Evolutionary conservation across 1,140 invertebrate species (phyloP).

Genomic region (Diachasma alloeum): DNA sequence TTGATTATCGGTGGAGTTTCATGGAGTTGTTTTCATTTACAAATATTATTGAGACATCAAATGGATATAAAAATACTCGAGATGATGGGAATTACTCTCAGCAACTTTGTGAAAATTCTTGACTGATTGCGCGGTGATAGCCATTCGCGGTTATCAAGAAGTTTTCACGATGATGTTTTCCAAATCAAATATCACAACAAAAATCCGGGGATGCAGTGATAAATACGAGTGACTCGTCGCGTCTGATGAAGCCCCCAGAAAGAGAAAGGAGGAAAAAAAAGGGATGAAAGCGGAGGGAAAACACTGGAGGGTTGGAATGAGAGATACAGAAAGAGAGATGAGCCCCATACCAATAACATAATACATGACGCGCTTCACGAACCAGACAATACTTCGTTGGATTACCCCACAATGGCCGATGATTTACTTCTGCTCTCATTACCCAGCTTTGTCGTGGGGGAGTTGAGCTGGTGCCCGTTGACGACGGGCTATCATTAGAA

Average conservation of each 20-base stretch:
- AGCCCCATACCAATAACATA: conserved; percentile 49
- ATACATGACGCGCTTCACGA: conserved; percentile 51
- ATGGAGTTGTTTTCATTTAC: not conserved
- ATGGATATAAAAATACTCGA: not conserved
- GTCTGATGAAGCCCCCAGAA: not conserved
- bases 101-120: not conserved
- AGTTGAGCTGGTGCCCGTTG: conserved; percentile 39
- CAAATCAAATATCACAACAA: not conserved
- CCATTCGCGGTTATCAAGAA: too few species aligned
- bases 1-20: not conserved
- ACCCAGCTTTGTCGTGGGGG: conserved; percentile 54
- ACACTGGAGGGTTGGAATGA: conserved; percentile 3
- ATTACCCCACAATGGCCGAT: conserved; percentile 61
- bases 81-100: not conserved
- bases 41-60: not conserved
- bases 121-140: too few species aligned
- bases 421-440: conserved; percentile 61
- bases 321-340: conserved; percentile 3
- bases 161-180: too few species aligned
- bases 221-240: not conserved
- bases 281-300: not conserved
- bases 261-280: not conserved
- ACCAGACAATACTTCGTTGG: conserved; percentile 53
- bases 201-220: not conserved
- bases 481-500: conserved; percentile 53